A percentile compares a stretch with the other conserved stretches of the same genome.
These are phyloP conservation scores for Fistularia tabacaria DNA, from an alignment of 2,797 vertebrate species.

Conservation along the genomic window DNA sequence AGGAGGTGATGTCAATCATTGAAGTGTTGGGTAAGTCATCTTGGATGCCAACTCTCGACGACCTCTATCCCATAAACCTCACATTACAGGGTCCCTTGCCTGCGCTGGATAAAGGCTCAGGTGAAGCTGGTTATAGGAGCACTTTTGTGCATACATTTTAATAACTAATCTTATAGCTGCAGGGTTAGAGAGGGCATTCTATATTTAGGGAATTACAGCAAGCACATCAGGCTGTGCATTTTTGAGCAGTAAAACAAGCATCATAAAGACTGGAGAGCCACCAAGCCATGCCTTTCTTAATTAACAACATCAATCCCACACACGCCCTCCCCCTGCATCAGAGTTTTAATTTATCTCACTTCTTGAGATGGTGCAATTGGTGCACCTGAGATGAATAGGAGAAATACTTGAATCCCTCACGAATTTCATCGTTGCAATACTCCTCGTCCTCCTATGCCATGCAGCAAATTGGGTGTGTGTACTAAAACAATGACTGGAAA, in stretches of 20 bases:
- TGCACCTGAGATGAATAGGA: too few species aligned
- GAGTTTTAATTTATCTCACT: too few species aligned
- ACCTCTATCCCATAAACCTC: constrained; percentile 25
- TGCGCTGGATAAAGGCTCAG: neutral
- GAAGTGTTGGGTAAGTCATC: constrained; percentile 31
- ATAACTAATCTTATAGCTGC: constrained; percentile 19
- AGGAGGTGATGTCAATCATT: constrained; percentile 33
- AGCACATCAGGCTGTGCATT: too few species aligned
- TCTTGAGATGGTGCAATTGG: too few species aligned
- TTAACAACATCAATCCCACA: too few species aligned
- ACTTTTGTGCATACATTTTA: constrained; percentile 26
- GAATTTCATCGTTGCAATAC: constrained; percentile 14
- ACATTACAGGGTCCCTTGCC: constrained; percentile 13
- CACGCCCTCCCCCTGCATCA: too few species aligned
- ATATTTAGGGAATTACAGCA: neutral
- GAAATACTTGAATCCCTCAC: constrained; percentile 30
- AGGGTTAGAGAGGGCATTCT: neutral
- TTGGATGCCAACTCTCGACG: constrained; percentile 25
- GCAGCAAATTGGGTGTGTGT: constrained; percentile 18
- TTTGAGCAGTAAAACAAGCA: too few species aligned
- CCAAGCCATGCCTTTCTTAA: too few species aligned
- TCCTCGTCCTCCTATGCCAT: constrained; percentile 4
- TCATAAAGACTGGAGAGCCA: too few species aligned
- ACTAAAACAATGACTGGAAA: constrained; percentile 49
- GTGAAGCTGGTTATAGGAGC: constrained; percentile 8